phyloP scores from a whole-genome alignment of 2,113 vertebrate genomes.

The Dascyllus trimaculatus region DNA sequence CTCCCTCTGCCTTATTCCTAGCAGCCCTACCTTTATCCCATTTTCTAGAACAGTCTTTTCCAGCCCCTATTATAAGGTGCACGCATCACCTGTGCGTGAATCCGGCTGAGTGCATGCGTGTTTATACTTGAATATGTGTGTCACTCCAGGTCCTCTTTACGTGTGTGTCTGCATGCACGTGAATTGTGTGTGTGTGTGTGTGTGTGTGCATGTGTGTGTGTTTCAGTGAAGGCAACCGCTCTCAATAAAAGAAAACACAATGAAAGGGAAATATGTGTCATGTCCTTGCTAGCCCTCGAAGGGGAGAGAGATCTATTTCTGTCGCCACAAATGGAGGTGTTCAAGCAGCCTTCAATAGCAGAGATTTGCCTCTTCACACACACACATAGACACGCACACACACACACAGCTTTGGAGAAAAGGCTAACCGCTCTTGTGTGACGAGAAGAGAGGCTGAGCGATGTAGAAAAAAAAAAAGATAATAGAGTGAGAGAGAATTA shows the following conservation, averaged over 20 bases:
- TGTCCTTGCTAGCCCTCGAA: constrained; percentile 79
- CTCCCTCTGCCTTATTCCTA: constrained; percentile 27
- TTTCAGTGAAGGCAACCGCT: constrained; percentile 29
- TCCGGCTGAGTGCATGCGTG: constrained; percentile 22
- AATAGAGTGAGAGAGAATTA: constrained; percentile 71
- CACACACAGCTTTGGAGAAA: constrained; percentile 57
- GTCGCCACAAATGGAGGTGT: constrained; percentile 73
- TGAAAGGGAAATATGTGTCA: constrained; percentile 77
- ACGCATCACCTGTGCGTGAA: constrained; percentile 59
- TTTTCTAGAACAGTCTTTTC: constrained; percentile 71
- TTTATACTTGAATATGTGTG: constrained; percentile 25
- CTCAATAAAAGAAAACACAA: constrained; percentile 63
- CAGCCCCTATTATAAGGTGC: constrained; percentile 44
- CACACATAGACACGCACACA: constrained; percentile 39
- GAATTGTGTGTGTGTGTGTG: background rate
- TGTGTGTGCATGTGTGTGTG: constrained; percentile 8
- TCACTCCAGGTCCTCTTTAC: constrained; percentile 22
- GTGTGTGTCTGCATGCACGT: constrained; percentile 8
- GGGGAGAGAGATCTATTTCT: constrained; percentile 75
- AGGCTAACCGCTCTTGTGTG: constrained; percentile 60
- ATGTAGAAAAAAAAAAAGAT: constrained; percentile 57
- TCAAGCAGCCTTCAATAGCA: constrained; percentile 71
- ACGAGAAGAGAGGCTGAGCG: constrained; percentile 48
- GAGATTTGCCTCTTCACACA: constrained; percentile 63
- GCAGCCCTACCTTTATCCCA: constrained; percentile 61